Conservation (phyloP, 2,888 invertebrate species). For the Beris chalybata region DNA sequence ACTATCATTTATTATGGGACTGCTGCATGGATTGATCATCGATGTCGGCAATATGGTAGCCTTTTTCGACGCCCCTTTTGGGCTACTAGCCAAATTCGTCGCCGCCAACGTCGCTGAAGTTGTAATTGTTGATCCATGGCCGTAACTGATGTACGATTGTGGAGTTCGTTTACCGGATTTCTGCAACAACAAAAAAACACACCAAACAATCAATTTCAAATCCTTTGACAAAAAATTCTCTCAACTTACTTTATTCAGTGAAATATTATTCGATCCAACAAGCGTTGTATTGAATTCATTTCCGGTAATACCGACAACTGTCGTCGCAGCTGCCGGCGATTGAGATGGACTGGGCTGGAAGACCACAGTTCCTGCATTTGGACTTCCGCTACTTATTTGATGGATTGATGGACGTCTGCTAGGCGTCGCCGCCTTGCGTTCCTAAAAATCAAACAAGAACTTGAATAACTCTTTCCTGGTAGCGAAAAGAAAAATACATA, state of each 20-base stretch:
- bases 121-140: constrained; percentile 50
- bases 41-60: constrained; percentile 45
- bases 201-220: not conserved
- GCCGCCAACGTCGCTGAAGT: constrained; percentile 55
- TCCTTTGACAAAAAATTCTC: not conserved
- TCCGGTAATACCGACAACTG: constrained; percentile 55
- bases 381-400: constrained; percentile 57
- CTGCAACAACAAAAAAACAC: constrained; percentile 28
- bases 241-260: constrained; percentile 53
- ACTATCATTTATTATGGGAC: constrained; percentile 56
- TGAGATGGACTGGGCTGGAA: constrained; percentile 58
- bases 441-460: constrained; percentile 43
- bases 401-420: constrained; percentile 57
- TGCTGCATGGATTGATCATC: constrained; percentile 46
- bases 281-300: constrained; percentile 58
- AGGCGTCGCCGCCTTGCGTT: constrained; percentile 58
- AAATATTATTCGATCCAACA: constrained; percentile 57
- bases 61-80: constrained; percentile 58
- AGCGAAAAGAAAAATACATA: constrained; percentile 40
- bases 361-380: constrained; percentile 56
- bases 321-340: constrained; percentile 54
- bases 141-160: constrained; percentile 48
- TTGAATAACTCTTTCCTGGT: not conserved
- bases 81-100: constrained; percentile 56
- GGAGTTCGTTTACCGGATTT: constrained; percentile 35